Conservation (phyloP, 2,888 invertebrate species). For the Bombylius discolor region DNA sequence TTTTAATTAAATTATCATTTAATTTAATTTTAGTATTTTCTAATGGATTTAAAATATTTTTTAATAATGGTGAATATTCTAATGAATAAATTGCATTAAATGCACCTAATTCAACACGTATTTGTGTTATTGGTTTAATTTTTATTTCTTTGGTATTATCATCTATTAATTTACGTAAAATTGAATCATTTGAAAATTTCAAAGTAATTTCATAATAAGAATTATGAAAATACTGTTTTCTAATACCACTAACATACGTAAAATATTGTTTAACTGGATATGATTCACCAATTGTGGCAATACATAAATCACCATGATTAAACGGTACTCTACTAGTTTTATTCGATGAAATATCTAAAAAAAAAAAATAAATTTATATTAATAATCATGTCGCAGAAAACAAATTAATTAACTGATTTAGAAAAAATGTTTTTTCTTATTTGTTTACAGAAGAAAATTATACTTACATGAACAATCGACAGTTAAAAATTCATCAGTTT, state of each 20-base stretch:
- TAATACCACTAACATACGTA: neutral
- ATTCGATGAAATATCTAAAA: neutral
- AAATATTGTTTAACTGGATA: neutral
- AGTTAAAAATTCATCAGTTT: too few species aligned
- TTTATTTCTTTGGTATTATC: neutral
- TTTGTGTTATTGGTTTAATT: constrained; percentile 23
- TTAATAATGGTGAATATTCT: constrained; percentile 43
- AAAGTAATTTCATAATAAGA: neutral
- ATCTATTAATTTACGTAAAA: neutral
- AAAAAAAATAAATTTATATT: too few species aligned
- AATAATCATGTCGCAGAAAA: neutral
- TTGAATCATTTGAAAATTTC: neutral
- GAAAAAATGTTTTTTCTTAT: too few species aligned
- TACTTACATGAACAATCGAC: neutral
- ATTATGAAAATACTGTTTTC: neutral
- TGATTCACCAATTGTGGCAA: neutral
- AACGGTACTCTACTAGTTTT: neutral
- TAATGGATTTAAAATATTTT: constrained; percentile 45
- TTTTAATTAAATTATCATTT: constrained; percentile 5
- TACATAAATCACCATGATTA: neutral
- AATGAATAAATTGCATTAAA: constrained; percentile 51
- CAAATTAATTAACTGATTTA: too few species aligned
- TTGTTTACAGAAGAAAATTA: too few species aligned
- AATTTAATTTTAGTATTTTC: constrained; percentile 13
- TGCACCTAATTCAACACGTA: constrained; percentile 41